A percentile compares a stretch with the other conserved stretches of the same genome.
Conservation (phyloP, 2,797 vertebrate species). For the Squalus acanthias region DNA sequence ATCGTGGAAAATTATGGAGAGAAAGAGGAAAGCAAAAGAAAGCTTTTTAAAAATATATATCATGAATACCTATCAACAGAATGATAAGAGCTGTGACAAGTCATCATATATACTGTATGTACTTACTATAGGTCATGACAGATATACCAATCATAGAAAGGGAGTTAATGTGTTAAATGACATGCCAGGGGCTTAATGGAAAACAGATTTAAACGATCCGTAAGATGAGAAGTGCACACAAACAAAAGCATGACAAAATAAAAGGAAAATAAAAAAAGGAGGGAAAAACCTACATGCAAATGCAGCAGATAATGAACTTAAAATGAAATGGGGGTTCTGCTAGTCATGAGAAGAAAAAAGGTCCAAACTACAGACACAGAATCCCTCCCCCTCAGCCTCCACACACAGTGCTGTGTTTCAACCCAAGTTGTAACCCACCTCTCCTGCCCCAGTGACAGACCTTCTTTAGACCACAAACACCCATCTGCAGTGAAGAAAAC, state of each 20-base stretch:
- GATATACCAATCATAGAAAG: neutral
- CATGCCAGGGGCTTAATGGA: neutral
- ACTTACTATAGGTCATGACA: neutral
- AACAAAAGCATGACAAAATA: neutral
- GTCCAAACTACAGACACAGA: neutral
- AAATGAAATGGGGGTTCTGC: neutral
- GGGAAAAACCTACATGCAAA: neutral
- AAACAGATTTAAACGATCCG: neutral
- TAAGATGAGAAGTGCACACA: neutral
- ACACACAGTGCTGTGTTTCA: neutral
- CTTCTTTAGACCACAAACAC: neutral
- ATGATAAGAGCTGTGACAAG: neutral
- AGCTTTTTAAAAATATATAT: neutral
- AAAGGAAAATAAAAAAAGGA: neutral
- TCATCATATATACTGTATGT: neutral
- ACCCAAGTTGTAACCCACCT: neutral
- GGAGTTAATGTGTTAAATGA: neutral
- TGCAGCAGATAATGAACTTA: neutral
- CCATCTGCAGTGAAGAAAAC: neutral
- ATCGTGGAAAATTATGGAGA: neutral
- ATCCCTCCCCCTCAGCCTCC: neutral
- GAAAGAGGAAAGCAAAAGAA: neutral
- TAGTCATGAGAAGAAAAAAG: neutral
- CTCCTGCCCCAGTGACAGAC: neutral
- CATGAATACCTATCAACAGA: neutral